phyloP scores from a whole-genome alignment of 2,888 invertebrate genomes.

The Odontothrips loti region DNA sequence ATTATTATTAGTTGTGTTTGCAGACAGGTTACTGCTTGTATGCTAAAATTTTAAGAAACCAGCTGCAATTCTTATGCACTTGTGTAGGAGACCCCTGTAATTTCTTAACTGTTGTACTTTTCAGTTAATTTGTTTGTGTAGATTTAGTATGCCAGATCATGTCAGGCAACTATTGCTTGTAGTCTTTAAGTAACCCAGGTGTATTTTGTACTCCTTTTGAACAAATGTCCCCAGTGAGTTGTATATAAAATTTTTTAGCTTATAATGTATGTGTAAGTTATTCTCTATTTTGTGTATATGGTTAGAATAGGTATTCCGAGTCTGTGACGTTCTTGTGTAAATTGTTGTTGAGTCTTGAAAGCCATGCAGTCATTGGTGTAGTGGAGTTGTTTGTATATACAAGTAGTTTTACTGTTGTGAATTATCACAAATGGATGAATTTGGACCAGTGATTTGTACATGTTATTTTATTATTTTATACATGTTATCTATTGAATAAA shows the following conservation, averaged over 20 bases:
- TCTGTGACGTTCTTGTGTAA: background rate
- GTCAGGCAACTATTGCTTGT: background rate
- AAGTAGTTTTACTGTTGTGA: background rate
- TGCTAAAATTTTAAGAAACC: background rate
- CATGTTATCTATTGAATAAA: slow-evolving; percentile 1
- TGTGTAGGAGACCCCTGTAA: background rate
- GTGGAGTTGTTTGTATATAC: too few species aligned
- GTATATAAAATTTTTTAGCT: background rate
- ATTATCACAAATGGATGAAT: background rate
- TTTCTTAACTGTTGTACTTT: background rate
- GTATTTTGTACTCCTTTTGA: background rate
- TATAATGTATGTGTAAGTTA: background rate
- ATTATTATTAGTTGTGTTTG: too few species aligned
- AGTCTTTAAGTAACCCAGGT: background rate
- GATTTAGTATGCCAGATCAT: background rate
- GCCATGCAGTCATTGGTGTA: background rate
- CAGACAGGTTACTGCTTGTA: too few species aligned
- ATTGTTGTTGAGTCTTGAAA: background rate
- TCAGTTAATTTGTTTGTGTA: background rate
- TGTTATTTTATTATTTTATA: background rate
- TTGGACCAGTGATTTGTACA: background rate
- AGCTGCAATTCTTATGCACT: background rate
- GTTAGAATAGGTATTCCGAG: background rate
- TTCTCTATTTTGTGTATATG: background rate
- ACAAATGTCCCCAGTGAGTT: background rate